These are phyloP conservation scores for Adelges cooleyi DNA, from an alignment of 1,140 invertebrate genomes.

Conservation along the genomic window DNA sequence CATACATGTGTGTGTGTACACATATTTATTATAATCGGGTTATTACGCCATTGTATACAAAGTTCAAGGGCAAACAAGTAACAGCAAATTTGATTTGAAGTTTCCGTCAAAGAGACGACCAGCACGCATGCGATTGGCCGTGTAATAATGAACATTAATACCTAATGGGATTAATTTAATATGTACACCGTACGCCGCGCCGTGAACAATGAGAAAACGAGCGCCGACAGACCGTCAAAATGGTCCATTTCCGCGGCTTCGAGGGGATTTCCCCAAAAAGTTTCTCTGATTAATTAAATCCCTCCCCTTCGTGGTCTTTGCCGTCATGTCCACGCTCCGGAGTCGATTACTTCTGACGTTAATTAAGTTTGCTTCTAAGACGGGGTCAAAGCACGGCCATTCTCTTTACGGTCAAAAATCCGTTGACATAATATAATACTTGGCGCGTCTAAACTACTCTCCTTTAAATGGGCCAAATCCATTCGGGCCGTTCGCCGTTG, in stretches of 20 bases:
- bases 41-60: not conserved
- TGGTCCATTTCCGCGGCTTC: not conserved
- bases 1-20: not conserved
- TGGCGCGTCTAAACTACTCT: too few relatives aligned
- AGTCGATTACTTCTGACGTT: constrained; percentile 13
- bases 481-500: too few relatives aligned
- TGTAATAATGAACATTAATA: constrained; percentile 27
- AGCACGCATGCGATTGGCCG: constrained; percentile 7
- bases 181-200: constrained; percentile 16
- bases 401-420: too few relatives aligned
- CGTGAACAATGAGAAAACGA: constrained; percentile 7
- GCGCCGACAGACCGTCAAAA: constrained; percentile 15
- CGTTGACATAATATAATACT: too few relatives aligned
- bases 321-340: too few relatives aligned
- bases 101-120: constrained; percentile 17
- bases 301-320: not conserved
- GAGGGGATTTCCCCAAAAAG: constrained; percentile 19
- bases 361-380: constrained; percentile 6
- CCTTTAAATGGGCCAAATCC: too few relatives aligned
- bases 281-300: constrained; percentile 28
- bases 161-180: constrained; percentile 27
- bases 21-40: not conserved
- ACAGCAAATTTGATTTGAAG: not conserved
- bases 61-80: not conserved
- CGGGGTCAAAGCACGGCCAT: too few relatives aligned